phyloP scores from a whole-genome alignment of 2,888 invertebrate genomes.

The Cosmia pyralina region DNA sequence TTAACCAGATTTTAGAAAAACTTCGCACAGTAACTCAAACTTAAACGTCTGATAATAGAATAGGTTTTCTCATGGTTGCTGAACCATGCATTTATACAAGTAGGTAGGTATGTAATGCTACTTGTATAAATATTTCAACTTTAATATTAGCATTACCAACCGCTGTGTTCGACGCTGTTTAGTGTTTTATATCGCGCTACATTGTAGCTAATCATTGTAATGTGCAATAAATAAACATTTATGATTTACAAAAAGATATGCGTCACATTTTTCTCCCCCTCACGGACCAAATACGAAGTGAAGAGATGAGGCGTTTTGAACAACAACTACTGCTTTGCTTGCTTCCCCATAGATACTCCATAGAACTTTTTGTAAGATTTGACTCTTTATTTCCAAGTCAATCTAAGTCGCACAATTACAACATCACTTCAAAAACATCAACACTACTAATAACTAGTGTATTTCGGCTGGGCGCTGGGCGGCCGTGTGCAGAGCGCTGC shows the following conservation, averaged over 20 bases:
- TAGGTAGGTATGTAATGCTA: too few species aligned
- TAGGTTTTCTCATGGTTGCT: slow-evolving; percentile 10
- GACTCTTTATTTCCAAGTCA: neutral
- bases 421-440: slow-evolving; percentile 1
- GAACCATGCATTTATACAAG: too few species aligned
- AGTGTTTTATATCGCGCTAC: slow-evolving; percentile 38
- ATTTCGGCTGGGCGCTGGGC: neutral
- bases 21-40: neutral
- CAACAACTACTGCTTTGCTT: neutral
- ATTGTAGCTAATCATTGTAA: slow-evolving; percentile 39
- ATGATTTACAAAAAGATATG: slow-evolving; percentile 20
- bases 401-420: slow-evolving; percentile 4
- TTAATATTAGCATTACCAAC: slow-evolving; percentile 25
- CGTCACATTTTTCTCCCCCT: slow-evolving; percentile 1
- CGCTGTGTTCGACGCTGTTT: slow-evolving; percentile 21
- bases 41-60: slow-evolving; percentile 1
- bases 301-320: neutral
- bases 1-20: slow-evolving; percentile 9
- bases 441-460: slow-evolving; percentile 11
- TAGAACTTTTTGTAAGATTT: neutral
- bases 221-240: slow-evolving; percentile 47
- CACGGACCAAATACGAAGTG: neutral
- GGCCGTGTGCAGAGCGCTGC: slow-evolving; percentile 34
- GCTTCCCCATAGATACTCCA: neutral
- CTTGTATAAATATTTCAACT: slow-evolving; percentile 26